Base-by-base conservation (phyloP, 2,888 invertebrate species). In the Scaptomyza caliginosa region DNA sequence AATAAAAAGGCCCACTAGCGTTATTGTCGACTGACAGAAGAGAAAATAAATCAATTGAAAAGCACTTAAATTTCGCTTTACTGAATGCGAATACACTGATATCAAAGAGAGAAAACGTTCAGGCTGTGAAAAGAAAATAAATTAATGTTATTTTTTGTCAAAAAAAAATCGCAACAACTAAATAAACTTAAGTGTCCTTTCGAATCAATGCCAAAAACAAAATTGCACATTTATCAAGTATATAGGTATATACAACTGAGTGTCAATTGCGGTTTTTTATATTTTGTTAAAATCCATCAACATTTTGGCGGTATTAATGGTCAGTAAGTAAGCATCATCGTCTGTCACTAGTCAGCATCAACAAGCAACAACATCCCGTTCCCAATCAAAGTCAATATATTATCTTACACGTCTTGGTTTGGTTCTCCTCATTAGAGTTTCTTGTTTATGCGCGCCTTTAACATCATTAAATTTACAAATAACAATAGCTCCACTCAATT, bases 1-100 rank as follows among this genome's bases (percentile, higher is more conserved):
- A 40, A 38, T 13, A 1, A 40, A 40, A 54, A 43, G 36, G 11
- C 1, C 45, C 55, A 16, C 8, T 46, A 40, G 21, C 40, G 24
- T 51, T n/a, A 17, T 30, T 30, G n/a, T 38, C 23, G 23, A 34
- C 40, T 55, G 65, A 58, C 52, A 59, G 62, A 65, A 67, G 54
- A 56, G 62, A 54, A 70, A 77, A 71, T 83, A 82, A 82, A 67
- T 77, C 80, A 77, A 77, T 86, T 72, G 66, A 63, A 64, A 69
- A 74, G 55, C 81, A 76, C 81, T 86, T 84, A 72, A 68, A 67
- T 73, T 73, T 55, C 51, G 56, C 58, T 57, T 52, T 52, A 7
- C 6, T 3, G 6, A 34, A 30, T 46, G 32, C 28, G 11, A 63
- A 46, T 49, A 34, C 38, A 32, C 45, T 52, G 64, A 57, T 73